Conservation (phyloP, 2,113 vertebrate genomes). For the Heterotis niloticus region DNA sequence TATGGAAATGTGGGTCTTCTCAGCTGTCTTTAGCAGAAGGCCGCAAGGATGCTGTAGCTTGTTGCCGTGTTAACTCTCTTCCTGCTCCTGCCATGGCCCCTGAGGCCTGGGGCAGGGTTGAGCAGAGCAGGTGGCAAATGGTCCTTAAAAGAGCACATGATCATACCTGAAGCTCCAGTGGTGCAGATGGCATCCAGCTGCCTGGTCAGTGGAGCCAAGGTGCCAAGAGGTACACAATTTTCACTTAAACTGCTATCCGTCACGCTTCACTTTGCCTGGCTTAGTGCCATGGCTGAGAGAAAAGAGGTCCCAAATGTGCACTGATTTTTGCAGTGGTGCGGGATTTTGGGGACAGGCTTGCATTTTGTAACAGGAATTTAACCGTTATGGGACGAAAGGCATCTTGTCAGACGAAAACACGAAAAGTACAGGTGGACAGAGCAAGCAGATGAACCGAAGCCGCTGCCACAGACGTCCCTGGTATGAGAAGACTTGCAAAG, state of each 20-base stretch:
- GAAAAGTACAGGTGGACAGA: not conserved
- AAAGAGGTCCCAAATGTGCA: too few species aligned
- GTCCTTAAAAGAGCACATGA: not conserved
- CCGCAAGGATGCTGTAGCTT: constrained; percentile 71
- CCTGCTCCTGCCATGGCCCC: constrained; percentile 68
- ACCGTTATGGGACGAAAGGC: not conserved
- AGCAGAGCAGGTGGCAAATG: not conserved
- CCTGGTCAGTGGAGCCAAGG: too few species aligned
- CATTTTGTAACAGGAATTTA: constrained; percentile 1
- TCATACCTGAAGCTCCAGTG: not conserved
- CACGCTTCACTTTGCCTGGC: too few species aligned
- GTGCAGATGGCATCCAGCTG: not conserved
- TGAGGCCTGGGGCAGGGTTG: constrained; percentile 60
- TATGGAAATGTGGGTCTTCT: constrained; percentile 70
- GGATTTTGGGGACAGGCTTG: not conserved
- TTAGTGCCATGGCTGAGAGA: too few species aligned
- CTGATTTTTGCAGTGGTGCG: not conserved
- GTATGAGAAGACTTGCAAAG: not conserved
- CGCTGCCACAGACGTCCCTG: not conserved
- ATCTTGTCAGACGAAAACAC: not conserved
- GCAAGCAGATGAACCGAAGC: not conserved
- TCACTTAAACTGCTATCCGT: not conserved
- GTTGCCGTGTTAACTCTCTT: constrained; percentile 72
- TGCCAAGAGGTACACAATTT: too few species aligned
- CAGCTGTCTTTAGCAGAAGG: constrained; percentile 66